Evolutionary conservation across 2,797 vertebrate genomes (phyloP).

Genomic region (Halcyon chelicuti): DNA sequence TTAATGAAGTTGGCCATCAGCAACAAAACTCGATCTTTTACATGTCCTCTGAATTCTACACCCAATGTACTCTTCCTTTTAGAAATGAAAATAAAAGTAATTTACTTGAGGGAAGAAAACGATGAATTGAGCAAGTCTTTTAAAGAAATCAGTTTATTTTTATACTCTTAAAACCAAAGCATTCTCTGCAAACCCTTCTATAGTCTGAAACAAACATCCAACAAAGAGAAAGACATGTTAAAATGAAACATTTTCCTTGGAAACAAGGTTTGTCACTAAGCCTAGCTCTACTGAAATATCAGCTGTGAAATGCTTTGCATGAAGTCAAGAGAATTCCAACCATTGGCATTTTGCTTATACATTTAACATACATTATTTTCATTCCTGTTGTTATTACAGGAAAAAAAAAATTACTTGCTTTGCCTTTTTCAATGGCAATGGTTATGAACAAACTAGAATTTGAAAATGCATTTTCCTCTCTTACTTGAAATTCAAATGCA

Average conservation of each 20-base stretch:
- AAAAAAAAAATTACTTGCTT: not conserved
- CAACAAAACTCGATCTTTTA: not conserved
- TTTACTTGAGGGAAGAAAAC: not conserved
- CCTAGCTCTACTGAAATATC: not conserved
- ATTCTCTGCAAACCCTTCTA: not conserved
- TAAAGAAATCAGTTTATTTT: not conserved
- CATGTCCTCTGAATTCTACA: not conserved
- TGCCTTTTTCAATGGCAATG: constrained; percentile 15
- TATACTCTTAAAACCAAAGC: not conserved
- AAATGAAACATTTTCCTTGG: constrained; percentile 34
- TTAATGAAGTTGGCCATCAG: not conserved
- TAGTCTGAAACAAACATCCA: not conserved
- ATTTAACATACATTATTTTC: constrained; percentile 5
- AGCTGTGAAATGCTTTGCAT: constrained; percentile 17
- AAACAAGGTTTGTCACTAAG: not conserved
- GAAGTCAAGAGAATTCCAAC: constrained; percentile 33
- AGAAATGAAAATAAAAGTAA: not conserved
- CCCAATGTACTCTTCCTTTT: accelerated
- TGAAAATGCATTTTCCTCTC: not conserved
- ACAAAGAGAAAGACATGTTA: constrained; percentile 13
- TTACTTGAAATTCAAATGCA: not conserved
- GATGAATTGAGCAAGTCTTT: not conserved
- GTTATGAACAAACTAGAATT: not conserved
- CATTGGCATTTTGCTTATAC: not conserved
- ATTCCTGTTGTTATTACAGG: not conserved